phyloP scores from a whole-genome alignment of 1,140 invertebrate genomes.

The Rhopalosiphum padi region DNA sequence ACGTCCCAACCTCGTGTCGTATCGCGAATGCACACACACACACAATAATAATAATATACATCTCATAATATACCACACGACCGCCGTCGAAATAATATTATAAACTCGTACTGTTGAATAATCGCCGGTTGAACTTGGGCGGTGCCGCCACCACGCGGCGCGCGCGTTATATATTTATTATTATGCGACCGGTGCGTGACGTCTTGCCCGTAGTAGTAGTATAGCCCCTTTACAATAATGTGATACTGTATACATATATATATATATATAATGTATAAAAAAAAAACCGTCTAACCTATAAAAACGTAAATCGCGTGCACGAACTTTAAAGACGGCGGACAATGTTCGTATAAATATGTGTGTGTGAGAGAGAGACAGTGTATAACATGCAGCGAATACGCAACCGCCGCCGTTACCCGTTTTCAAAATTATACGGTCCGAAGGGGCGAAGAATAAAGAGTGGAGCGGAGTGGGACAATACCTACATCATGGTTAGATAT shows the following conservation, averaged over 20 bases:
- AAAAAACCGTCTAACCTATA: not conserved
- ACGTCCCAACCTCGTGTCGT: not conserved
- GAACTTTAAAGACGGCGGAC: conserved; percentile 25
- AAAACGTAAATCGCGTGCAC: conserved; percentile 34
- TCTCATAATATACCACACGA: not conserved
- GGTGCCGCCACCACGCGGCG: conserved; percentile 11
- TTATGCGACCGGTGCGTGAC: conserved; percentile 32
- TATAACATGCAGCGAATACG: not conserved
- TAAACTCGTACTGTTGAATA: not conserved
- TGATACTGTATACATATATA: not conserved
- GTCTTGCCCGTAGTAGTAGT: not conserved
- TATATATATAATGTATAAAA: not conserved
- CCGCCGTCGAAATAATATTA: not conserved
- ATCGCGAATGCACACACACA: not conserved
- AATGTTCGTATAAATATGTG: not conserved
- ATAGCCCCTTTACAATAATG: conserved; percentile 11
- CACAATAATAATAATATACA: not conserved
- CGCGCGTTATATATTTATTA: conserved; percentile 18
- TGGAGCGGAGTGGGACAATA: not conserved
- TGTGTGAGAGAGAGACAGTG: no score
- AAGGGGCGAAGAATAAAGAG: not conserved
- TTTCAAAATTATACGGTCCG: conserved; percentile 23
- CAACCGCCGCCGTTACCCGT: not conserved
- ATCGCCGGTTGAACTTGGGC: conserved; percentile 20
- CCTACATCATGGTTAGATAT: not conserved